These are phyloP conservation scores for Luidia sarsii DNA, from an alignment of 53 echinoderm and acorn worm genomes.

Conservation along the genomic window DNA sequence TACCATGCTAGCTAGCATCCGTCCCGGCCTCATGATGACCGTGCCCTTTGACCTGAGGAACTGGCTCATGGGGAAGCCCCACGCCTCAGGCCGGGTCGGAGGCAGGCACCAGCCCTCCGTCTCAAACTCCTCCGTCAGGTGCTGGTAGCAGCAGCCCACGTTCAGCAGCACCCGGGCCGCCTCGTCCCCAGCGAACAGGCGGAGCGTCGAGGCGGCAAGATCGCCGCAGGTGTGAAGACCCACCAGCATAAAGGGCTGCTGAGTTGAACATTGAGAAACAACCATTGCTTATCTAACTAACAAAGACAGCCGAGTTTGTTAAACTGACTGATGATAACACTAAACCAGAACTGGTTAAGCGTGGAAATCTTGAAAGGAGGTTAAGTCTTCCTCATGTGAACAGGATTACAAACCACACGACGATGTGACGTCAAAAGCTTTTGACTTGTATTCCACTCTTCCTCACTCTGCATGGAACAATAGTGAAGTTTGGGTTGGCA, in stretches of 20 bases:
- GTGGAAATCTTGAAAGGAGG: too few relatives aligned
- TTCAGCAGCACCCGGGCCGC: constrained; percentile 63
- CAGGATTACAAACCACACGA: too few relatives aligned
- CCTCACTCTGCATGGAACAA: too few relatives aligned
- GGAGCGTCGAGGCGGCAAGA: constrained; percentile 79
- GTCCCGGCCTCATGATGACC: constrained; percentile 69
- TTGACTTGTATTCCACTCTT: too few relatives aligned
- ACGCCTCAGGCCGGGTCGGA: constrained; percentile 40
- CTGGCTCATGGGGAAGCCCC: constrained; percentile 89
- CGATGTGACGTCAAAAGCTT: too few relatives aligned
- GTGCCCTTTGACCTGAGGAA: constrained; percentile 59
- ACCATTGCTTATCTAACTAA: too few relatives aligned
- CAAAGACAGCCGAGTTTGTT: too few relatives aligned
- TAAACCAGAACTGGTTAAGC: too few relatives aligned
- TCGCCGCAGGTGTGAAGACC: constrained; percentile 97
- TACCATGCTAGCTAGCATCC: constrained; percentile 88
- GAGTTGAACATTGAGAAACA: too few relatives aligned
- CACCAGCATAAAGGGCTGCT: constrained; percentile 76
- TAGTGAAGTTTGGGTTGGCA: too few relatives aligned
- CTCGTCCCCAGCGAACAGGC: constrained; percentile 69
- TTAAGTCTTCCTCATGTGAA: too few relatives aligned
- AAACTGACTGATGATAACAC: too few relatives aligned
- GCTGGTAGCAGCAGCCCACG: constrained; percentile 89
- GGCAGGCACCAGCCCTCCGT: constrained; percentile 57
- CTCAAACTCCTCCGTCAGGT: constrained; percentile 87